Percentiles rank a stretch among this genome's conserved stretches.
These are phyloP conservation scores for Cryptus armator DNA, from an alignment of 2,888 invertebrate genomes.

Conservation along the genomic window DNA sequence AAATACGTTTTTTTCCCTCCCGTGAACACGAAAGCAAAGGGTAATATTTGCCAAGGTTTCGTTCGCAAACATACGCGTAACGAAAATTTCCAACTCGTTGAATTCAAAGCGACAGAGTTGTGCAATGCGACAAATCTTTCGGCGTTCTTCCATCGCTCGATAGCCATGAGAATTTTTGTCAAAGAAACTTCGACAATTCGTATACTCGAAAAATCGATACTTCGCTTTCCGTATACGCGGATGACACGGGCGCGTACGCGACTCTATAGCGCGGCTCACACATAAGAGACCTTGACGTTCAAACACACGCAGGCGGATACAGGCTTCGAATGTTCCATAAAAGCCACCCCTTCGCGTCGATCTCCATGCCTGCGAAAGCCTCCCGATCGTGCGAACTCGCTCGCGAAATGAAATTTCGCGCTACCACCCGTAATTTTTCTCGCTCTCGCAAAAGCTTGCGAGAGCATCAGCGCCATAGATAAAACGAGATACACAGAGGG, in stretches of 20 bases:
- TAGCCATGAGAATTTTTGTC: neutral
- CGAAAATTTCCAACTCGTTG: conserved; percentile 9
- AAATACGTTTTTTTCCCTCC: neutral
- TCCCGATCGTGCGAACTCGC: conserved; percentile 42
- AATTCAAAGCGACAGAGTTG: neutral
- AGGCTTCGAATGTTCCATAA: conserved; percentile 18
- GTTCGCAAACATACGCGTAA: neutral
- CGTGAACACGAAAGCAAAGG: neutral
- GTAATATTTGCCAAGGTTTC: neutral
- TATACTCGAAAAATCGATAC: conserved; percentile 20
- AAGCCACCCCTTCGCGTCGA: conserved; percentile 23
- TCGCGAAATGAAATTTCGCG: conserved; percentile 64
- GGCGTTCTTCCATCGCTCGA: neutral
- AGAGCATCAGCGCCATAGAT: conserved; percentile 12
- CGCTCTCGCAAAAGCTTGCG: conserved; percentile 11
- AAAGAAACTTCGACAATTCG: conserved; percentile 21
- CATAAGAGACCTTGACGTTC: neutral
- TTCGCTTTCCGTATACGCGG: neutral
- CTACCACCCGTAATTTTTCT: conserved; percentile 57
- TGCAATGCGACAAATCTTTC: neutral
- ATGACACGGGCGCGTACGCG: conserved; percentile 1
- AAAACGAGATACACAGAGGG: neutral
- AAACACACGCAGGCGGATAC: neutral
- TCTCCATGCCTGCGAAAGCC: neutral
- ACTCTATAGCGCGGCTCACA: neutral